phyloP scores from a whole-genome alignment of 2,113 vertebrate genomes.

The Thamnophis sirtalis region DNA sequence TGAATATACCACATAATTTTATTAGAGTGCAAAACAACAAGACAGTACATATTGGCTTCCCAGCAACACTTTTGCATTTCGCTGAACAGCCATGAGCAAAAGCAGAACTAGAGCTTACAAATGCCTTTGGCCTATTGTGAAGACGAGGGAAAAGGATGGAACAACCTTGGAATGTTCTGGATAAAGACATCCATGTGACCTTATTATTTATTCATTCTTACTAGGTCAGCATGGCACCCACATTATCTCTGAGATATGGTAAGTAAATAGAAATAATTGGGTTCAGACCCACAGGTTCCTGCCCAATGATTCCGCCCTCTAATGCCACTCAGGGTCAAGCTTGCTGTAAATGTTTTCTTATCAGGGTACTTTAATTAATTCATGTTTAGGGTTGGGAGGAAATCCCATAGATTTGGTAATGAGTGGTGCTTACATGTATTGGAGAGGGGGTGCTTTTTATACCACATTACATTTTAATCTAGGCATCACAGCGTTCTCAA shows the following conservation, averaged over 20 bases:
- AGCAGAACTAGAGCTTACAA: background rate
- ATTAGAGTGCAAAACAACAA: background rate
- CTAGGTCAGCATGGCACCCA: background rate
- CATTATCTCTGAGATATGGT: background rate
- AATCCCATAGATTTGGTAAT: background rate
- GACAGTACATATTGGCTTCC: background rate
- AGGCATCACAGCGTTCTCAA: background rate
- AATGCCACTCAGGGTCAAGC: background rate
- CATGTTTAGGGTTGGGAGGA: background rate
- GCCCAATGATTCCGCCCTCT: background rate
- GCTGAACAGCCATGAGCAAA: background rate
- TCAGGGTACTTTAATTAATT: background rate
- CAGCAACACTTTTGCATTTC: background rate
- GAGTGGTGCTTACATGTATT: background rate
- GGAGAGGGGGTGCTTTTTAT: background rate
- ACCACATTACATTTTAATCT: background rate
- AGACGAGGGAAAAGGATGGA: background rate
- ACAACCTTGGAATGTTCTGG: background rate
- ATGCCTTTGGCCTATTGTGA: background rate
- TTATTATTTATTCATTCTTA: background rate
- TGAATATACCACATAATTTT: background rate
- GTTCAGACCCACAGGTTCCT: background rate
- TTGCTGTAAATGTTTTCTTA: background rate
- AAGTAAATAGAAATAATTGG: background rate
- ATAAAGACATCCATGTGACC: background rate